Evolutionary conservation across 2,113 vertebrate species (phyloP).

Genomic region (Chamaetylas fuelleborni): DNA sequence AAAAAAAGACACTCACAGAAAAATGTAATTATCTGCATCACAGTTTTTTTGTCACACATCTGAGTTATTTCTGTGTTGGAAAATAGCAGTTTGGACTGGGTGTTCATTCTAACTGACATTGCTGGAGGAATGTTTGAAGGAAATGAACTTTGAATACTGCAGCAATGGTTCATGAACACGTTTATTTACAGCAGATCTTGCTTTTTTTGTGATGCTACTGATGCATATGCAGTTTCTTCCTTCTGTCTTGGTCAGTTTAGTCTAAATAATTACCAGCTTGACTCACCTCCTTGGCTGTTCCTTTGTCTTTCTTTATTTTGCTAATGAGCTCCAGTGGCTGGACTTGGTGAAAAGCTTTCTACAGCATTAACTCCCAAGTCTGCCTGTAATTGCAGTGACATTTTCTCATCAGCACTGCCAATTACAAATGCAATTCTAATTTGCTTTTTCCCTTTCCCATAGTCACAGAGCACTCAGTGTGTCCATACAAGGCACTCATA

Average conservation of each 20-base stretch:
- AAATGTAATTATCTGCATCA: neutral
- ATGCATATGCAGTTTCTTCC: neutral
- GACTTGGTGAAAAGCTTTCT: constrained; percentile 25
- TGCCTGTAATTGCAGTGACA: constrained; percentile 8
- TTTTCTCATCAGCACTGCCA: constrained; percentile 18
- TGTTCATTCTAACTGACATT: neutral
- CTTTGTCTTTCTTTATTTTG: neutral
- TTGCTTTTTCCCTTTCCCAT: neutral
- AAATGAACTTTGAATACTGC: neutral
- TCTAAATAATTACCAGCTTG: neutral
- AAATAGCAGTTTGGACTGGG: neutral
- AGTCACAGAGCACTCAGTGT: neutral
- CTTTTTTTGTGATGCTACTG: neutral
- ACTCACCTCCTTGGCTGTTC: neutral
- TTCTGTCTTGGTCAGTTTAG: constrained; percentile 5
- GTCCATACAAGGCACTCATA: neutral
- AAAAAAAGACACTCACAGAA: neutral
- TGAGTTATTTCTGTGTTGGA: neutral
- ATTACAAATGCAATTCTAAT: neutral
- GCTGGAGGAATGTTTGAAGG: neutral
- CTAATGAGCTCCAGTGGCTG: constrained; percentile 9
- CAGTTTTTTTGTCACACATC: neutral
- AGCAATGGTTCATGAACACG: neutral
- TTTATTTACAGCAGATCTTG: neutral
- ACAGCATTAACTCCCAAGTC: neutral